A percentile compares a stretch with the other conserved stretches of the same genome.
Evolutionary conservation across 2,797 vertebrate genomes (phyloP).

Genomic region (Sebastes flavidus): DNA sequence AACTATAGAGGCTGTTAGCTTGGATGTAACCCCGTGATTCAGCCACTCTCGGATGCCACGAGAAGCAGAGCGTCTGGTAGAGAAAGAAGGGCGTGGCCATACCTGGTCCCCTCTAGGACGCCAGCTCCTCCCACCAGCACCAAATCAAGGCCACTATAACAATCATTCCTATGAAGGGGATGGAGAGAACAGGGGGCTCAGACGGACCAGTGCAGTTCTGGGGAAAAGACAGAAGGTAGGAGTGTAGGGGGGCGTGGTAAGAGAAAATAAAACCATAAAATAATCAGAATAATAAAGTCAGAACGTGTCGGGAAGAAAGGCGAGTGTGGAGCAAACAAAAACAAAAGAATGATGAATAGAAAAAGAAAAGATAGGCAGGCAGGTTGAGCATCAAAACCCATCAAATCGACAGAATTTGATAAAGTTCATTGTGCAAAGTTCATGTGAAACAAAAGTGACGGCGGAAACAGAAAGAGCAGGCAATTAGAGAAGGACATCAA

Average conservation of each 20-base stretch:
- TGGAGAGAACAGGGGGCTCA: constrained; percentile 87
- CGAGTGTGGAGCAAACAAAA: constrained; percentile 17
- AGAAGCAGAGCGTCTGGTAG: constrained; percentile 37
- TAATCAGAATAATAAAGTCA: constrained; percentile 52
- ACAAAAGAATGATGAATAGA: constrained; percentile 13
- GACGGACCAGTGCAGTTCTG: constrained; percentile 85
- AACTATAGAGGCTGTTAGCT: not conserved
- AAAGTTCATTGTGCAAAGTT: constrained; percentile 12
- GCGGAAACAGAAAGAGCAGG: constrained; percentile 46
- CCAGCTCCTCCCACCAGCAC: constrained; percentile 95
- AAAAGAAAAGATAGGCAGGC: constrained; percentile 19
- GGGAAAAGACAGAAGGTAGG: constrained; percentile 73
- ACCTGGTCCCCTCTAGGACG: constrained; percentile 90
- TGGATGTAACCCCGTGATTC: not conserved
- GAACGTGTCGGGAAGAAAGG: constrained; percentile 18
- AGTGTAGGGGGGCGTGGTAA: constrained; percentile 35
- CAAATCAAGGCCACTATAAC: constrained; percentile 91
- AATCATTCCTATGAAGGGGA: constrained; percentile 92
- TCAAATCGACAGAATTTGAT: constrained; percentile 72
- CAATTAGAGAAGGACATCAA: constrained; percentile 55
- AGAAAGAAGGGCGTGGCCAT: constrained; percentile 82
- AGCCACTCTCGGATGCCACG: not conserved
- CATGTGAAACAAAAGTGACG: not conserved
- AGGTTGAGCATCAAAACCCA: constrained; percentile 37
- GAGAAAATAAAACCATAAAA: constrained; percentile 49